Conservation (phyloP, 2,888 invertebrate species). For the Noctua fimbriata region DNA sequence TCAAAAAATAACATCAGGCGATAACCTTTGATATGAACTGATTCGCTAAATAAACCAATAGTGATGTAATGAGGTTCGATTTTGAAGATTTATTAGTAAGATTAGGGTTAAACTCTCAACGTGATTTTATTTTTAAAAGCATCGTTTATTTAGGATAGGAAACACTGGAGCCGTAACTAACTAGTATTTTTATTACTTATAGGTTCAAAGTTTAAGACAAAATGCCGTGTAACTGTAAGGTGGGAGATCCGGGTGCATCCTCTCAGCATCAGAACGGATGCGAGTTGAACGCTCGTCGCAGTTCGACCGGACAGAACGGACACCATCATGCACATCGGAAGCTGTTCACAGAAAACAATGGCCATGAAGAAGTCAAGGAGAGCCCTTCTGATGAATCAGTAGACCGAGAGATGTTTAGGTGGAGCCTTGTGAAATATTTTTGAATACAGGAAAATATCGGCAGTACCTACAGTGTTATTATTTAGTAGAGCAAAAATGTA, state of each 20-base stretch:
- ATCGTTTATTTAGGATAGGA: not conserved
- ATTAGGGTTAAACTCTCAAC: not conserved
- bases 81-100: constrained; percentile 6
- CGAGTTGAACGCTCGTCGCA: constrained; percentile 63
- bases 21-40: constrained; percentile 56
- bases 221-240: constrained; percentile 80
- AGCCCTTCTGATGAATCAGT: constrained; percentile 59
- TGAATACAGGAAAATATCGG: constrained; percentile 1
- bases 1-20: constrained; percentile 52
- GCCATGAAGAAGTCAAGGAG: constrained; percentile 56
- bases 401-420: constrained; percentile 77
- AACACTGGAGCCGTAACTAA: not conserved
- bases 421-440: constrained; percentile 62
- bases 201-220: constrained; percentile 35
- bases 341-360: constrained; percentile 74
- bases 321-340: constrained; percentile 77
- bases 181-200: constrained; percentile 24
- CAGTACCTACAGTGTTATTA: not conserved
- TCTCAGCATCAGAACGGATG: constrained; percentile 72
- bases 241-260: constrained; percentile 62
- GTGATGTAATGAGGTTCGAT: constrained; percentile 8
- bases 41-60: constrained; percentile 33
- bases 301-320: constrained; percentile 63
- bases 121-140: not conserved
- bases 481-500: not conserved